phyloP scores from a whole-genome alignment of 2,797 vertebrate species.

The Mustela erminea region DNA sequence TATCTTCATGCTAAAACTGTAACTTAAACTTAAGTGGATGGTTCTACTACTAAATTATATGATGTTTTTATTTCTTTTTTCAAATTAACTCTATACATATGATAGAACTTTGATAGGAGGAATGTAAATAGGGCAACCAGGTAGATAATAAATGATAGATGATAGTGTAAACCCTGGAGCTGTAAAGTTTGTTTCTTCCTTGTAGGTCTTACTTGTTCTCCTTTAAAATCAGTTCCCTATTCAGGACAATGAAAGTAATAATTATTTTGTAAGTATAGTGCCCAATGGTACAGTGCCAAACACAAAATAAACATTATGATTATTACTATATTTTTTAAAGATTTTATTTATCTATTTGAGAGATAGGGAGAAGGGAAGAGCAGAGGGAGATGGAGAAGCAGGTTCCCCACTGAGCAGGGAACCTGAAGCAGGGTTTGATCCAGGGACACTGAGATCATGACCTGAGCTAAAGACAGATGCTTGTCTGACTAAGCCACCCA shows the following conservation, averaged over 20 bases:
- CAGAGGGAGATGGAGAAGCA: too few relatives aligned
- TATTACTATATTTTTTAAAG: not conserved
- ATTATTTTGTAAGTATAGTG: not conserved
- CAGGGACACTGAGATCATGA: too few relatives aligned
- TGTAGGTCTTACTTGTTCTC: not conserved
- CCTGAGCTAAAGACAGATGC: too few relatives aligned
- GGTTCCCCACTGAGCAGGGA: too few relatives aligned
- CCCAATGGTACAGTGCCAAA: not conserved
- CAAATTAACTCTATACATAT: not conserved
- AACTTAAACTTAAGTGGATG: not conserved
- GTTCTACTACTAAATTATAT: not conserved
- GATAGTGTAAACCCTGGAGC: not conserved
- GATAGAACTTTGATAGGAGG: not conserved
- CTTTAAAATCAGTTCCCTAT: not conserved
- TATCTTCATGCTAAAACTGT: not conserved
- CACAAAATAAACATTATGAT: not conserved
- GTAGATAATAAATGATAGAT: not conserved
- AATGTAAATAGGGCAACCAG: not conserved
- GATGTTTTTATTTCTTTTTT: not conserved
- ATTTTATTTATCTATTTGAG: not conserved
- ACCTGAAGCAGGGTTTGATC: too few relatives aligned
- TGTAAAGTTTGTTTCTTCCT: not conserved
- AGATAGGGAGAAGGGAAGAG: too few relatives aligned
- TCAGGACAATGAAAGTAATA: not conserved
- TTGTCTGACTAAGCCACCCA: too few relatives aligned